Conservation (phyloP, 2,888 invertebrate genomes). For the Cryptus viduatorius region DNA sequence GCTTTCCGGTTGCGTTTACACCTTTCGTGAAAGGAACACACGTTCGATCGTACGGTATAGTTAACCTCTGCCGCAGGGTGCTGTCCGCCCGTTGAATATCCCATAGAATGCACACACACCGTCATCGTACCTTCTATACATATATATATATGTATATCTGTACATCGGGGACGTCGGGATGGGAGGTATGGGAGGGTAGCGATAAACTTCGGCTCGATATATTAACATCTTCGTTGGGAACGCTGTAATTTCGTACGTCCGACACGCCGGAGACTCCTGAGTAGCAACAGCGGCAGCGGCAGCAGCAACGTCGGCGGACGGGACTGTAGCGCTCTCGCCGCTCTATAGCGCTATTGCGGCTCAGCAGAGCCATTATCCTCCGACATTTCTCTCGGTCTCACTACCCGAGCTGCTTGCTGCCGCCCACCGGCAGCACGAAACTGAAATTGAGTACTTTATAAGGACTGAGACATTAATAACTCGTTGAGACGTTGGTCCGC, state of each 20-base stretch:
- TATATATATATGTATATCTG: background rate
- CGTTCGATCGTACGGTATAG: background rate
- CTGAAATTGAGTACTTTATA: slow-evolving; percentile 80
- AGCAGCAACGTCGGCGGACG: background rate
- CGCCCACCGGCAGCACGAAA: slow-evolving; percentile 70
- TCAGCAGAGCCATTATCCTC: slow-evolving; percentile 61
- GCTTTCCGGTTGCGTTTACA: background rate
- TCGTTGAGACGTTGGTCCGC: slow-evolving; percentile 66
- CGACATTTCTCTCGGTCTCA: slow-evolving; percentile 63
- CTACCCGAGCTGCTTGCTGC: background rate
- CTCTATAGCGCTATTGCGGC: slow-evolving; percentile 54
- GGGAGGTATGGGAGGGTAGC: slow-evolving; percentile 20
- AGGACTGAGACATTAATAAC: slow-evolving; percentile 79
- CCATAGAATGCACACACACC: background rate
- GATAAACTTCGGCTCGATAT: slow-evolving; percentile 74
- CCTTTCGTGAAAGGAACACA: slow-evolving; percentile 6
- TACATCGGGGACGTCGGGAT: background rate
- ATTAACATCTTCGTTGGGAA: slow-evolving; percentile 75
- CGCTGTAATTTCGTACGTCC: slow-evolving; percentile 74
- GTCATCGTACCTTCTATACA: background rate
- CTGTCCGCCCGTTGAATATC: background rate
- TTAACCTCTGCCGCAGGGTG: background rate
- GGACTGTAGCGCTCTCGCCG: slow-evolving; percentile 11
- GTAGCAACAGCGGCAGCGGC: background rate
- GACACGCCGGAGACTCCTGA: slow-evolving; percentile 31